Evolutionary conservation across 2,113 vertebrate genomes (phyloP).

Genomic region (Camelus dromedarius): DNA sequence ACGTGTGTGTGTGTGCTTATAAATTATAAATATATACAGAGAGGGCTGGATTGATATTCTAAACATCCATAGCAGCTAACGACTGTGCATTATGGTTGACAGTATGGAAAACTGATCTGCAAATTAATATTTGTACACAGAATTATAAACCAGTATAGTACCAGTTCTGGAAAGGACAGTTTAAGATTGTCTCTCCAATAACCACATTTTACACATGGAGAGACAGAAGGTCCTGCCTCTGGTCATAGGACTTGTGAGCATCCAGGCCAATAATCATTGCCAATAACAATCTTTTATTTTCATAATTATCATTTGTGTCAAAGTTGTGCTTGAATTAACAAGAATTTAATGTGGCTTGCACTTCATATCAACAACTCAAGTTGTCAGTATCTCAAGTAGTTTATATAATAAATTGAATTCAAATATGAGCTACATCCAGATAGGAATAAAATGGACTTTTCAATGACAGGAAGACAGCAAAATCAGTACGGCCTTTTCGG

Average conservation of each 20-base stretch:
- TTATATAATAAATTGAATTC: constrained; percentile 35
- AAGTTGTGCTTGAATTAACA: background rate
- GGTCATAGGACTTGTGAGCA: background rate
- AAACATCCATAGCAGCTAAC: background rate
- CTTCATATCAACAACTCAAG: background rate
- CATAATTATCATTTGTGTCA: background rate
- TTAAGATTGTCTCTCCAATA: background rate
- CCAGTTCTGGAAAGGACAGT: background rate
- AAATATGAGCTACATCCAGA: background rate
- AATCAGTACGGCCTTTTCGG: background rate
- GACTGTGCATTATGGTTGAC: background rate
- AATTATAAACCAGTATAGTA: background rate
- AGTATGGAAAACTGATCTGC: background rate
- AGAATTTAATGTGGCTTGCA: background rate
- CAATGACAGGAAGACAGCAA: background rate
- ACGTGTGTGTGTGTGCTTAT: background rate
- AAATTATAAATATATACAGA: background rate
- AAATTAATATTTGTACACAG: background rate
- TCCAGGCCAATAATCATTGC: background rate
- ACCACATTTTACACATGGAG: background rate
- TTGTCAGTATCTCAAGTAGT: background rate
- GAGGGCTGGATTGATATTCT: background rate
- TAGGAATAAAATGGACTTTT: background rate
- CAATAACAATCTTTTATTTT: background rate
- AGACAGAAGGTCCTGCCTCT: background rate